Evolutionary conservation across 2,113 vertebrate species (phyloP), one percentile per base, ranked within the genome.

Genomic region (Amblyornis subalaris): DNA sequence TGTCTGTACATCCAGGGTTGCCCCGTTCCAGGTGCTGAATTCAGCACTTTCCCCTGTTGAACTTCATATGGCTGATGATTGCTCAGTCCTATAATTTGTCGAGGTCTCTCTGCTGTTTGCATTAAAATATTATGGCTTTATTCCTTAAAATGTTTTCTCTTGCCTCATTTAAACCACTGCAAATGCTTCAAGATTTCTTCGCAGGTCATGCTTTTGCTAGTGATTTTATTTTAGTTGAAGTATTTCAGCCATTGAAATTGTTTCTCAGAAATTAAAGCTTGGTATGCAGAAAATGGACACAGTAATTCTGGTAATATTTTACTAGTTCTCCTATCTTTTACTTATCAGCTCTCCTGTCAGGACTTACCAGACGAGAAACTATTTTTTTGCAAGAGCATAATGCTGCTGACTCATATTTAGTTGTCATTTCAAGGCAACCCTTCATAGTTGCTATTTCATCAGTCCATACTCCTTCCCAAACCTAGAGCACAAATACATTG

Each of bases 261-360:
- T 81, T 93, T 66, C 20, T 78, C 29, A 50, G 61, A 78, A 90
- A 61, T 53, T 40, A 78, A 93, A 81, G 7, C 25, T 35, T 26
- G 6, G 21, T 26, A 65, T 0, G 0, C 18, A 89, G 50, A 77
- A 84, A 91, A n/a, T n/a, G 42, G 42, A 31, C 10, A 24, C 28
- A 35, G n/a, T 19, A 48, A 77, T 85, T 90, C 42, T 88, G 61
- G 28, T 71, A 5, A 50, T 62, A 66, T 58, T 88, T 82, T 79
- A 45, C 47, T 38, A 45, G 14, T 48, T 88, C 44, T 81, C 7
- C 28, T 55, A 14, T 10, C 25, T 64, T 12, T 88, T 22, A 74
- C 14, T 16, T 15, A 54, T 57, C 28, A 62, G 19, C 5, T 84
- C 12, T 58, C 40, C 10, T 53, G 5, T n/a, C 82, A 84, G 33